These are phyloP conservation scores for Caenorhabditis elegans DNA, from an alignment of 1,140 invertebrate genomes.

Conservation along the genomic window WBcel235 BX284604.4:3657001-3657500, in stretches of 20 bases:
- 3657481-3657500: no score
- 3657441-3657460: no score
- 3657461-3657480: no score
- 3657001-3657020: not conserved
- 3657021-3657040: conserved; percentile 11
- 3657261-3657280: not conserved
- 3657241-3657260: not conserved
- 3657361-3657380: no score
- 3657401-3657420: no score
- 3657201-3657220: no score
- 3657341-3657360: no score
- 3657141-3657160: not conserved
- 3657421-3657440: no score
- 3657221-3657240: not conserved
- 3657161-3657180: conserved; percentile 6
- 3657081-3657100: conserved; percentile 15
- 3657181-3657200: no score
- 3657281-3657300: not conserved
- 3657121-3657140: not conserved
- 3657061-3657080: conserved; percentile 13
- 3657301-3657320: not conserved
- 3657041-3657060: not conserved
- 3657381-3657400: no score
- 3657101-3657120: no score
- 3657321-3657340: no score